Percentiles rank a stretch among this genome's conserved stretches.
Conservation (phyloP, 2,888 invertebrate genomes). For the Eurytoma californica region DNA sequence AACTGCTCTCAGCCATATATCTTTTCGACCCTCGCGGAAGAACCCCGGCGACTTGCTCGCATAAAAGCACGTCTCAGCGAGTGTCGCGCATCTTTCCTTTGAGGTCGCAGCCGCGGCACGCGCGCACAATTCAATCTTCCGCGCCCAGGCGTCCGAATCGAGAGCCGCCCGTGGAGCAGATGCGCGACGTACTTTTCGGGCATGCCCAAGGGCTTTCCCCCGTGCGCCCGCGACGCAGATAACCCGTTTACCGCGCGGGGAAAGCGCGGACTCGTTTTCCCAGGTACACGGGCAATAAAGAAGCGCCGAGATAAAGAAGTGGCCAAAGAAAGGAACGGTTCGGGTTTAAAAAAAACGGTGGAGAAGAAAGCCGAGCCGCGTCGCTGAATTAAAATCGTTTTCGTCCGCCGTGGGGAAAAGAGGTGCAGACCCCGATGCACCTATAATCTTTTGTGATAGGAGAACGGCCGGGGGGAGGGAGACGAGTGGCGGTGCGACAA, state of each 20-base stretch:
- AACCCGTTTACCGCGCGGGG: conserved; percentile 38
- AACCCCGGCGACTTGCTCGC: not conserved
- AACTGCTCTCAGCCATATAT: not conserved
- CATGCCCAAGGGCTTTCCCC: conserved; percentile 23
- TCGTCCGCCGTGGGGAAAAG: conserved; percentile 21
- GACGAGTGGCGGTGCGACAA: conserved; percentile 28
- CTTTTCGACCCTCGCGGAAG: not conserved
- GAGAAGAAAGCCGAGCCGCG: not conserved
- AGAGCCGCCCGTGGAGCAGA: conserved; percentile 24
- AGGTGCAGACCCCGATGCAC: conserved; percentile 27
- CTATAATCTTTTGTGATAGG: conserved; percentile 50
- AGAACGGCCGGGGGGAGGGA: not conserved
- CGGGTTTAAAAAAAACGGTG: not conserved
- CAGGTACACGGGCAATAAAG: conserved; percentile 38
- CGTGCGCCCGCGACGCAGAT: conserved; percentile 2
- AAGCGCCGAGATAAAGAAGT: conserved; percentile 7
- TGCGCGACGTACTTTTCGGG: conserved; percentile 47
- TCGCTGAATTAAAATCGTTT: conserved; percentile 47
- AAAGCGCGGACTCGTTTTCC: conserved; percentile 29
- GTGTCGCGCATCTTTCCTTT: conserved; percentile 13
- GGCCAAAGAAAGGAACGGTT: not conserved
- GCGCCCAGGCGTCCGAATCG: conserved; percentile 10
- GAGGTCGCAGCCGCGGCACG: conserved; percentile 9
- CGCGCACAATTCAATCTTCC: conserved; percentile 37
- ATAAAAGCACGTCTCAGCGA: not conserved